These are phyloP conservation scores for Cephus nigrinus DNA, from an alignment of 2,888 invertebrate species.

Conservation along the genomic window DNA sequence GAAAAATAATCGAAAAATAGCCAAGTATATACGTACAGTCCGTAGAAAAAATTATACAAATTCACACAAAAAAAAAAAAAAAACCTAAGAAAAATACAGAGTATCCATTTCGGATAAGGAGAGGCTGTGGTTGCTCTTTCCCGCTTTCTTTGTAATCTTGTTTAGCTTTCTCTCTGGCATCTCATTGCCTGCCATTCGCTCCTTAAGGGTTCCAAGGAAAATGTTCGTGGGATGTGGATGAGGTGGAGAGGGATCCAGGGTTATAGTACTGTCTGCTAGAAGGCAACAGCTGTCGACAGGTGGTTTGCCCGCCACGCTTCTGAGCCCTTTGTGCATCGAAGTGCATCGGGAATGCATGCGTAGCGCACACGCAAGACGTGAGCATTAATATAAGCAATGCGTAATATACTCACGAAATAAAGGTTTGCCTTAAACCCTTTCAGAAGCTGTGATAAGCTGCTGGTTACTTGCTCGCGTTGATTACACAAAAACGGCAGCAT, in stretches of 20 bases:
- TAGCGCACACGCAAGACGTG: background rate
- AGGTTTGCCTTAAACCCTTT: background rate
- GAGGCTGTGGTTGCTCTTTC: background rate
- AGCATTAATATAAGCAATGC: background rate
- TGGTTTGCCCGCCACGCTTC: conserved; percentile 48
- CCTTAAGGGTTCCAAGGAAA: background rate
- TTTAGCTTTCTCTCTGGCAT: conserved; percentile 1
- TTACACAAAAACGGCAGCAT: background rate
- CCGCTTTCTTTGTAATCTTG: conserved; percentile 2
- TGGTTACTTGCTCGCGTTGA: too few relatives aligned
- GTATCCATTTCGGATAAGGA: background rate
- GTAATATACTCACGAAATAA: background rate
- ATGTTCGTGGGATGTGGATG: background rate
- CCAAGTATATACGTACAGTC: background rate
- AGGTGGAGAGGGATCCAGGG: background rate
- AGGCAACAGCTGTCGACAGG: conserved; percentile 60
- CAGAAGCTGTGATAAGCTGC: background rate
- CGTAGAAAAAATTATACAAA: background rate
- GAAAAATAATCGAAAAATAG: background rate
- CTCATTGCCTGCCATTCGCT: conserved; percentile 39
- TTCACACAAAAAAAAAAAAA: background rate
- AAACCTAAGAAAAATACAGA: background rate
- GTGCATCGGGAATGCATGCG: conserved; percentile 10
- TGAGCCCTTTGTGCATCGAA: conserved; percentile 48
- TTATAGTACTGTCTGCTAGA: background rate